phyloP scores from a whole-genome alignment of 2,888 invertebrate genomes.

The Conchocele bisecta region DNA sequence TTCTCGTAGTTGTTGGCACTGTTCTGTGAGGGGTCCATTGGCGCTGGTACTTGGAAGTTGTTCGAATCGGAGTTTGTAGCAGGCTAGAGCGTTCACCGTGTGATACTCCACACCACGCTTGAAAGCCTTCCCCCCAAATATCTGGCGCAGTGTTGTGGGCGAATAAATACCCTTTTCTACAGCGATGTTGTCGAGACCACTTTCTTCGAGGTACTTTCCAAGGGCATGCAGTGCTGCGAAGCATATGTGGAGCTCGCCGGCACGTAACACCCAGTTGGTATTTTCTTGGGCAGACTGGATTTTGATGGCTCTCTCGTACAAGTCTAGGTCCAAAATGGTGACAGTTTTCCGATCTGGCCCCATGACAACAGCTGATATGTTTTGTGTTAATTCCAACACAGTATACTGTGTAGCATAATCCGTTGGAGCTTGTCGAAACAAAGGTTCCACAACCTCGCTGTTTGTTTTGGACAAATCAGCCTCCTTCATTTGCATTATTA shows the following conservation, averaged over 20 bases:
- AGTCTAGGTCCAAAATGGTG: slow-evolving; percentile 25
- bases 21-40: not conserved
- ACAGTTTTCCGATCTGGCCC: slow-evolving; percentile 27
- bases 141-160: slow-evolving; percentile 32
- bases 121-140: slow-evolving; percentile 25
- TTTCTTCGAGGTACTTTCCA: slow-evolving; percentile 36
- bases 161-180: slow-evolving; percentile 40
- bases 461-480: slow-evolving; percentile 2
- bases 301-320: slow-evolving; percentile 16
- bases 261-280: slow-evolving; percentile 16
- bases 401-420: slow-evolving; percentile 29
- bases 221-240: slow-evolving; percentile 44
- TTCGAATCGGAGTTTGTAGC: not conserved
- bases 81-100: not conserved
- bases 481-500: not conserved
- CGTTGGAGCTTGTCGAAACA: slow-evolving; percentile 22
- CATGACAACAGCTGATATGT: slow-evolving; percentile 23
- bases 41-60: too few species aligned
- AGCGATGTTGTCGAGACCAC: slow-evolving; percentile 29
- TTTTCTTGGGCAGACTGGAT: slow-evolving; percentile 35
- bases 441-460: slow-evolving; percentile 26
- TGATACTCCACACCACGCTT: slow-evolving; percentile 36
- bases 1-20: not conserved
- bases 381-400: slow-evolving; percentile 24
- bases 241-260: slow-evolving; percentile 23